Evolutionary conservation across 2,888 invertebrate species (phyloP), one percentile per base, ranked within the genome.

Genomic region (Pantelozetes paolii): DNA sequence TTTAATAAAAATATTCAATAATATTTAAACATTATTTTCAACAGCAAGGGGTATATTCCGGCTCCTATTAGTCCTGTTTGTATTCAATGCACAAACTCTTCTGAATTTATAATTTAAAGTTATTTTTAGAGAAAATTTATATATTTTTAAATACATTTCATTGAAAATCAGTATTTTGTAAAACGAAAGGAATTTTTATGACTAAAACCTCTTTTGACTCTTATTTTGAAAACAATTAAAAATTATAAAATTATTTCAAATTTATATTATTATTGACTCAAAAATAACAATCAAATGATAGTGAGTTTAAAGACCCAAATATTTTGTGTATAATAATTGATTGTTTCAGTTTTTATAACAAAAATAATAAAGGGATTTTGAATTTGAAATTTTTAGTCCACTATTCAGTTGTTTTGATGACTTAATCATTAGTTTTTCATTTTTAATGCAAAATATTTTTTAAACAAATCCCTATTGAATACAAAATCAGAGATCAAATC

Each of bases 211-310:
- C 36, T 36, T 36, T 36, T 9, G 36, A 36, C 6, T 36, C 36
- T n/a, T n/a, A n/a, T n/a, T n/a, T n/a, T n/a, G n/a, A n/a, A n/a
- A n/a, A n/a, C n/a, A n/a, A n/a, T n/a, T n/a, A n/a, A n/a, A n/a
- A n/a, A n/a, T n/a, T n/a, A n/a, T n/a, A n/a, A n/a, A 36, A 36
- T 36, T 36, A 8, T 36, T 36, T 36, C 36, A 11, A 11, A 45
- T 45, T 45, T 45, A 54, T 9, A 54, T 20, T 20, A 54, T 54
- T 26, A 23, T 11, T 26, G 9, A 54, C 6, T 11, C 23, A 20
- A 50, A 54, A 54, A 54, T 54, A 54, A 54, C 54, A 54, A 26
- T 54, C 9, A 9, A 54, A 54, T 54, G 54, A 54, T 26, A 54
- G 54, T 54, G 54, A 54, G 54, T 54, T 54, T 26, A 26, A 26